Base-by-base conservation (phyloP, 2,888 invertebrate species). In the Tribolium freemani region DNA sequence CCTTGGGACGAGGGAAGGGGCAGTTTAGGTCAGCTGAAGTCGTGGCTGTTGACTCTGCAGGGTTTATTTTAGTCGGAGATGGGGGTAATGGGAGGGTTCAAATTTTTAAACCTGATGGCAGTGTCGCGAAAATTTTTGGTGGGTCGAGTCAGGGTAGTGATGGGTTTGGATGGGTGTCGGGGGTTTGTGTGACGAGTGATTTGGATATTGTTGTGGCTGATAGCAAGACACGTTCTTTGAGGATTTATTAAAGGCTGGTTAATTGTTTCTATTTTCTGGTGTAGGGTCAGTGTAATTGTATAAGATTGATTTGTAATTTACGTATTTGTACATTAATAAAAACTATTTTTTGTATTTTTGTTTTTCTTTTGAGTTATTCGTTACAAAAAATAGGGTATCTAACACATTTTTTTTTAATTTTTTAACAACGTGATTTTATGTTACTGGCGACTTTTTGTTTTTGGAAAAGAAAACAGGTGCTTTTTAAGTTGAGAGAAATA, bases 21-120 rank as follows among this genome's bases (percentile, higher is more conserved):
- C 93, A 93, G 81, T 91, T 94, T 82, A 89, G 92, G 80, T 91
- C 92, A 69, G 93, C 94, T 0, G 93, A 94, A 83, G 93, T 93
- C 0, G 87, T 95, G 3, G 88, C 92, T 0, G 90, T 93, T 0
- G 94, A 94, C 82, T 89, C 89, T 0, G 87, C 91, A 83, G 94
- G 94, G 0, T 93, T 92, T 82, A 92, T 95, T 45, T 86, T 94
- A 0, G 93, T 95, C 0, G 94, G 94, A 0, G 94, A 95, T 83
- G 92, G 93, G 0, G 94, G 94, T 0, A 94, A 94, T 82, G 91
- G 91, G 45, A 87, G 94, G 70, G 88, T 94, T 0, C 94, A 94
- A 84, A 90, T 95, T 5, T 94, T 94, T 82, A 90, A 91, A 71
- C 90, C 91, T 0, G 90, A 91, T 69, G 94, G 94, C 3, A 89